phyloP scores from a whole-genome alignment of 2,113 vertebrate species.

The Labrus mixtus region DNA sequence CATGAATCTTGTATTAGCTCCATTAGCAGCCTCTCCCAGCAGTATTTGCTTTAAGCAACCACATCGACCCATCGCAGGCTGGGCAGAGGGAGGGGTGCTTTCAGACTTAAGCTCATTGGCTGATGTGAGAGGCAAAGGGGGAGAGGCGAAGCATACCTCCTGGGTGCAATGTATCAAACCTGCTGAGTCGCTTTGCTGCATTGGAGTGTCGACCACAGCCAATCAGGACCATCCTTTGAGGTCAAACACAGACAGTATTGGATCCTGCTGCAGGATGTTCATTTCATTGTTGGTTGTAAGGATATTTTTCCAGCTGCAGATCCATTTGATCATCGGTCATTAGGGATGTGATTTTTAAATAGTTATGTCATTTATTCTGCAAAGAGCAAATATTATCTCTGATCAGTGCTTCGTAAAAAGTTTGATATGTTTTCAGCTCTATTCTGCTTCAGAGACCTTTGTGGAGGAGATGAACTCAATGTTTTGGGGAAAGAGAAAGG shows the following conservation, averaged over 20 bases:
- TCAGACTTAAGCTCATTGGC: slow-evolving; percentile 29
- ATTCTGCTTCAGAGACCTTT: neutral
- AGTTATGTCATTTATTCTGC: no score
- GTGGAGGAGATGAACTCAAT: neutral
- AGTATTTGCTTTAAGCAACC: neutral
- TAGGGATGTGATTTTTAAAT: neutral
- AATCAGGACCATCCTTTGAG: slow-evolving; percentile 49
- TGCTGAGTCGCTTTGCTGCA: slow-evolving; percentile 76
- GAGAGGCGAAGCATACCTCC: neutral
- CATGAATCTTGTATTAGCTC: neutral
- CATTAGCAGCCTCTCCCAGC: neutral
- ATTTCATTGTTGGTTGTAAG: neutral
- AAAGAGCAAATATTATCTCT: no score
- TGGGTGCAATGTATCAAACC: slow-evolving; percentile 22
- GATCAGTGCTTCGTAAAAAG: neutral
- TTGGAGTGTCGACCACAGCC: slow-evolving; percentile 41
- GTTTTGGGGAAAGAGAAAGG: neutral
- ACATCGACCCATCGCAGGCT: neutral
- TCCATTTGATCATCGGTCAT: neutral
- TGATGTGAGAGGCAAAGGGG: neutral
- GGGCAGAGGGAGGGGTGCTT: slow-evolving; percentile 21
- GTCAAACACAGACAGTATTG: slow-evolving; percentile 12
- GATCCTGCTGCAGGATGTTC: slow-evolving; percentile 14
- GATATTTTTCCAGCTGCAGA: neutral
- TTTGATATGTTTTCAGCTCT: slow-evolving; percentile 1